phyloP scores from a whole-genome alignment of 2,888 invertebrate species.

The Agonopterix heracliana region DNA sequence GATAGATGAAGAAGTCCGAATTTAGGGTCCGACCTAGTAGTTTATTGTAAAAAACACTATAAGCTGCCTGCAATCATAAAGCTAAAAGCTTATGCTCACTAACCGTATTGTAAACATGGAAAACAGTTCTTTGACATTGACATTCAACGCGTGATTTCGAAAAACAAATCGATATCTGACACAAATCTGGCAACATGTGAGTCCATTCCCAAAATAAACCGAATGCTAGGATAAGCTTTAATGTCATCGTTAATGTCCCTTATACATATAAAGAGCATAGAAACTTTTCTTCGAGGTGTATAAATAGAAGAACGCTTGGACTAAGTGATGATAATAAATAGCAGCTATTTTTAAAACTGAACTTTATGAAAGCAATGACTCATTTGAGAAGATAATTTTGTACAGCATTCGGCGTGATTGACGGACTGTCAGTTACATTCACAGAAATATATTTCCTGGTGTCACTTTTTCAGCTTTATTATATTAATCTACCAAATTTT shows the following conservation, averaged over 20 bases:
- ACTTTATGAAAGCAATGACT: slow-evolving; percentile 5
- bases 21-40: too few species aligned
- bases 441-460: slow-evolving; percentile 7
- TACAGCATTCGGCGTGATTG: slow-evolving; percentile 10
- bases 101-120: too few species aligned
- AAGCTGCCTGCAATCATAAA: too few species aligned
- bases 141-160: neutral
- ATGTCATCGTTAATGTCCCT: slow-evolving; percentile 3
- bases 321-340: neutral
- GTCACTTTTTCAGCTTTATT: slow-evolving; percentile 1
- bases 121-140: too few species aligned
- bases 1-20: too few species aligned
- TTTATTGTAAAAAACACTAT: too few species aligned
- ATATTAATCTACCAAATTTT: neutral
- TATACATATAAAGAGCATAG: neutral
- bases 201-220: neutral
- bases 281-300: neutral
- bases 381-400: slow-evolving; percentile 11
- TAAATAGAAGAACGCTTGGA: neutral
- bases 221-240: slow-evolving; percentile 4
- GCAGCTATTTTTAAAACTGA: neutral
- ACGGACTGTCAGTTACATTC: slow-evolving; percentile 13
- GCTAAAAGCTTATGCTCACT: too few species aligned
- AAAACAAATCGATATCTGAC: slow-evolving; percentile 1
- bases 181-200: neutral